Percentiles rank a stretch among this genome's conserved stretches.
Evolutionary conservation across 92 coral and sea anemone species (phyloP).

Genomic region (Palythoa heliodiscus): DNA sequence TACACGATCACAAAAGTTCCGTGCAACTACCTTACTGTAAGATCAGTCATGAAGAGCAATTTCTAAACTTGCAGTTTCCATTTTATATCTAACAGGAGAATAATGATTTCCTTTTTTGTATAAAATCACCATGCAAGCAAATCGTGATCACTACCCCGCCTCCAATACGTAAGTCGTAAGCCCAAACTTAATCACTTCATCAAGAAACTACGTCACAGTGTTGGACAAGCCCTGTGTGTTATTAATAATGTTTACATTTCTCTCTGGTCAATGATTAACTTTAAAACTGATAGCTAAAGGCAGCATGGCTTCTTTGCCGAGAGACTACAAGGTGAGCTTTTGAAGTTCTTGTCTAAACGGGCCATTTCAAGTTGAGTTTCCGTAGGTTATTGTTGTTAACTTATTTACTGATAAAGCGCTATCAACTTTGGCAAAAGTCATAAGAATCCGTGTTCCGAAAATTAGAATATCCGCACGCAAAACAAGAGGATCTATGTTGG

Average conservation of each 20-base stretch:
- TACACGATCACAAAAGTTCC: background rate
- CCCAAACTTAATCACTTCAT: background rate
- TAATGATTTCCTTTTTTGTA: conserved; percentile 18
- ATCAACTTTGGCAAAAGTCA: background rate
- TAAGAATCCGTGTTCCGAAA: background rate
- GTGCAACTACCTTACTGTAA: background rate
- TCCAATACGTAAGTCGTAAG: conserved; percentile 10
- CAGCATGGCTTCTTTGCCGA: conserved; percentile 28
- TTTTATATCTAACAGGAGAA: background rate
- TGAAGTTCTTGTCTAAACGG: background rate
- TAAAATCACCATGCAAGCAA: background rate
- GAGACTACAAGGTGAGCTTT: conserved; percentile 26
- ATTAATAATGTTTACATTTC: conserved; percentile 28
- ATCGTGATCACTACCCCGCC: background rate
- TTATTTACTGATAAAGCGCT: background rate
- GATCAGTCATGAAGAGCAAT: background rate
- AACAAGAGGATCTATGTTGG: background rate
- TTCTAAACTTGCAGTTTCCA: background rate
- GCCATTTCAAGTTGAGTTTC: background rate
- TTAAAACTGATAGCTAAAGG: background rate
- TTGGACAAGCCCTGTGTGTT: background rate
- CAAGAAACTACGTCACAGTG: conserved; percentile 14
- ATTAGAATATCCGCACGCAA: conserved; percentile 1
- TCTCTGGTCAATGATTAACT: conserved; percentile 5
- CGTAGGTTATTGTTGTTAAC: background rate